These are phyloP conservation scores for Acinonyx jubatus DNA, from an alignment of 2,113 vertebrate species.

Conservation along the genomic window DNA sequence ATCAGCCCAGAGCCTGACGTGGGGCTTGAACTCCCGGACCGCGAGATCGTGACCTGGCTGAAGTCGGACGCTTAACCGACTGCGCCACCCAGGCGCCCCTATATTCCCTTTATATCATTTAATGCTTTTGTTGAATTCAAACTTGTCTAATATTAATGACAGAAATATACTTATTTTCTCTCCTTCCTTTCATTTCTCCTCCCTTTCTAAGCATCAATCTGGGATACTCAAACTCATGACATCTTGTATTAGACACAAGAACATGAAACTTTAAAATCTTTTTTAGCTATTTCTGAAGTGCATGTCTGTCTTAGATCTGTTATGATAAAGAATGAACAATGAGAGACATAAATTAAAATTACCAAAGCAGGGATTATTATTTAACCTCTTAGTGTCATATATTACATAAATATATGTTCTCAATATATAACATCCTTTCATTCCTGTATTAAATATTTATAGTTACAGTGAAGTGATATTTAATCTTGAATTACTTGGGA, in stretches of 20 bases:
- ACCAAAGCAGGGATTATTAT: not conserved
- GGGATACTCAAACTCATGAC: not conserved
- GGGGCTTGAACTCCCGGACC: too few relatives aligned
- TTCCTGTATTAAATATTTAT: not conserved
- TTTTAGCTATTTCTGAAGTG: not conserved
- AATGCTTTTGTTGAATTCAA: not conserved
- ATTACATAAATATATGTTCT: not conserved
- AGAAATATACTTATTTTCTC: not conserved
- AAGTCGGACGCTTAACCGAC: too few relatives aligned
- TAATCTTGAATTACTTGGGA: not conserved
- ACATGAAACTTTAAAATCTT: not conserved
- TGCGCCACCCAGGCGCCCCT: too few relatives aligned
- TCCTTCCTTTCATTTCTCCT: not conserved
- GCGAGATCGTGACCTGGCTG: too few relatives aligned
- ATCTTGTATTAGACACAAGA: not conserved
- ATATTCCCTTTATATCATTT: not conserved
- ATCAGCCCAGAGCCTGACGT: too few relatives aligned
- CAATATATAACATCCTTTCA: not conserved
- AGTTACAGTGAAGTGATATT: not conserved
- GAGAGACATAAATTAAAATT: not conserved
- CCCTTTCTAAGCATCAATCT: not conserved
- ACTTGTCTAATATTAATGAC: not conserved
- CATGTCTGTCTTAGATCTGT: not conserved
- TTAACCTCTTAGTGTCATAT: not conserved
- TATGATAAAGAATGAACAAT: not conserved